These are phyloP conservation scores for Schizopygopsis pylzovi DNA, from an alignment of 2,797 vertebrate species.

Conservation along the genomic window DNA sequence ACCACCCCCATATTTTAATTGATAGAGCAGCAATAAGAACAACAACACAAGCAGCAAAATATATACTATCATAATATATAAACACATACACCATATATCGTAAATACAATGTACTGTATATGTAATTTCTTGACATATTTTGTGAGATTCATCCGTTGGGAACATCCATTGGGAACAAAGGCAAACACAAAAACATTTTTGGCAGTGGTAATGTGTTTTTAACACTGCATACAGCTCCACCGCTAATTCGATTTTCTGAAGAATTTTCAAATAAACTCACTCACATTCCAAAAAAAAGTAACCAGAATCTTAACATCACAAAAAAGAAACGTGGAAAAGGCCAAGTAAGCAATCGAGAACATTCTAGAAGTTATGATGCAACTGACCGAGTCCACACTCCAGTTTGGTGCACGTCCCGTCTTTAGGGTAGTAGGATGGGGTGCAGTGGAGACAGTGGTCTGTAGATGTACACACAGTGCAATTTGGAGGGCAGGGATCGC, in stretches of 20 bases:
- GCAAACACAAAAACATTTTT: neutral
- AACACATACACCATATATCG: neutral
- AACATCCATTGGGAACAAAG: neutral
- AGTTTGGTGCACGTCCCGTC: constrained; percentile 79
- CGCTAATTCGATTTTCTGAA: neutral
- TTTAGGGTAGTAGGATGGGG: constrained; percentile 71
- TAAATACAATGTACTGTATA: neutral
- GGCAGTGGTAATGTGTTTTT: neutral
- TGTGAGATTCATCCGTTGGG: neutral
- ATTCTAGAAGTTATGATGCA: constrained; percentile 12
- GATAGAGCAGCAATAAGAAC: neutral
- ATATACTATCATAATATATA: neutral
- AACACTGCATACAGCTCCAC: neutral
- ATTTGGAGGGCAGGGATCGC: constrained; percentile 78
- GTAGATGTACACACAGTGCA: constrained; percentile 80
- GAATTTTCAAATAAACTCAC: neutral
- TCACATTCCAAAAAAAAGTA: neutral
- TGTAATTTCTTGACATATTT: neutral
- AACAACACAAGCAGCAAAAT: neutral
- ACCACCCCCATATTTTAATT: neutral
- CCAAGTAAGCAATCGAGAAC: constrained; percentile 17
- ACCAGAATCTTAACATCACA: neutral
- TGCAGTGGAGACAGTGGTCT: constrained; percentile 79
- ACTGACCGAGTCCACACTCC: constrained; percentile 83
- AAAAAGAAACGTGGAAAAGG: neutral